Evolutionary conservation across 2,888 invertebrate species (phyloP), one percentile per base, ranked within the genome.

Genomic region (Drosophila mimetica): DNA sequence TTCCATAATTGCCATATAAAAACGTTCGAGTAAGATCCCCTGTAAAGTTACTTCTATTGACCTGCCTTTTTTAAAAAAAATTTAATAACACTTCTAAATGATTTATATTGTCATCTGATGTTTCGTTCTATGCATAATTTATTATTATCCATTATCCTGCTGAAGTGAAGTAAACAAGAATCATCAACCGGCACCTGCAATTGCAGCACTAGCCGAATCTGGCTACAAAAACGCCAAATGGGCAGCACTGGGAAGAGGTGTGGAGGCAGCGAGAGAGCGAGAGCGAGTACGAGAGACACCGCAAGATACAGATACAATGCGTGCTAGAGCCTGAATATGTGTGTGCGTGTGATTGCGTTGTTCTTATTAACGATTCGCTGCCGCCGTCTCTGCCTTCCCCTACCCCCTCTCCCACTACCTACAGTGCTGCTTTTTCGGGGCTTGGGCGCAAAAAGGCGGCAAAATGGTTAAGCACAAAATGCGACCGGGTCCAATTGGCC

Each of bases 361-460:
- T 80, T 81, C 79, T 80, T 80, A 78, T 80, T 84, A 82, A 76
- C 79, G 65, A 51, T 42, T 64, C 42, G 63, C 50, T 66, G 65
- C 28, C 64, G 34, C 32, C 16, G 41, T 66, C 71, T 71, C 61
- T 59, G 42, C 34, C 34, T 34, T 59, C 53, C 44, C 46, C 71
- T 28, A 25, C 57, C 44, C 48, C 46, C 75, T 69, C 66, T 60
- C 60, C 2, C 6, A 5, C 0, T n/a, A n/a, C 2, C 1, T 5
- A n/a, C 52, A 46, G 64, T 74, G 72, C 71, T 64, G 65, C 52
- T 65, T 81, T 84, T 80, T 66, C 64, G 61, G 55, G 65, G 71
- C 59, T 78, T 69, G 74, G 63, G 60, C 69, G 77, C 65, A 86
- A 79, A 86, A 86, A 81, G 86, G 86, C 81, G 84, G 86, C 83